These are phyloP conservation scores for Eutrigla gurnardus DNA, from an alignment of 2,797 vertebrate species.

Conservation along the genomic window DNA sequence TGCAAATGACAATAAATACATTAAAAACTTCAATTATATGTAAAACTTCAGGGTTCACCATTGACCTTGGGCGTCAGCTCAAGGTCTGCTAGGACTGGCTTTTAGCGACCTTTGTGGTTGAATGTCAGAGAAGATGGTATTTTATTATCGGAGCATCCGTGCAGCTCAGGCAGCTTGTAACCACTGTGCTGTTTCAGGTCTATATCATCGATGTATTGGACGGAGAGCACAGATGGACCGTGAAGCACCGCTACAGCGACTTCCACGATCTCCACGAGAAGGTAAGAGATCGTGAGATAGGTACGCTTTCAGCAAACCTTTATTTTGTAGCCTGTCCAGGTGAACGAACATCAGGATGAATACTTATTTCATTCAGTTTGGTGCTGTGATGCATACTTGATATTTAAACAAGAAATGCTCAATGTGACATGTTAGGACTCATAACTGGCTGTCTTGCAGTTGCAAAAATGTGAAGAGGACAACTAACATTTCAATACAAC, in stretches of 20 bases:
- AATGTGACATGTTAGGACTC: too few relatives aligned
- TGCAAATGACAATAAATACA: background rate
- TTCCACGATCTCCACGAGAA: slow-evolving; percentile 98
- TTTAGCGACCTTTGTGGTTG: background rate
- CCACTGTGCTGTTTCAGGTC: slow-evolving; percentile 84
- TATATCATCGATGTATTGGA: slow-evolving; percentile 94
- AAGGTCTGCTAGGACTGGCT: background rate
- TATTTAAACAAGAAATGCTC: background rate
- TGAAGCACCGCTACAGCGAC: slow-evolving; percentile 97
- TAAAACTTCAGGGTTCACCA: background rate
- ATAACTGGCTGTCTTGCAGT: background rate
- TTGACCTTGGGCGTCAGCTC: background rate
- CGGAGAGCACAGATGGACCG: slow-evolving; percentile 91
- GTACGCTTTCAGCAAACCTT: background rate
- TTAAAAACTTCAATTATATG: background rate
- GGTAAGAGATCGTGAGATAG: slow-evolving; percentile 75
- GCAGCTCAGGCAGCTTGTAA: background rate
- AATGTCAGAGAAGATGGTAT: background rate
- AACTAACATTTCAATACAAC: background rate
- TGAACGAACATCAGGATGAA: background rate
- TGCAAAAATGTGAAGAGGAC: background rate
- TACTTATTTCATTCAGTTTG: background rate
- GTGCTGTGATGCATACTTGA: background rate
- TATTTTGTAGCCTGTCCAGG: background rate
- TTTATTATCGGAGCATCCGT: background rate